Conservation (phyloP, 2,888 invertebrate genomes). For the Itoplectis maculator region DNA sequence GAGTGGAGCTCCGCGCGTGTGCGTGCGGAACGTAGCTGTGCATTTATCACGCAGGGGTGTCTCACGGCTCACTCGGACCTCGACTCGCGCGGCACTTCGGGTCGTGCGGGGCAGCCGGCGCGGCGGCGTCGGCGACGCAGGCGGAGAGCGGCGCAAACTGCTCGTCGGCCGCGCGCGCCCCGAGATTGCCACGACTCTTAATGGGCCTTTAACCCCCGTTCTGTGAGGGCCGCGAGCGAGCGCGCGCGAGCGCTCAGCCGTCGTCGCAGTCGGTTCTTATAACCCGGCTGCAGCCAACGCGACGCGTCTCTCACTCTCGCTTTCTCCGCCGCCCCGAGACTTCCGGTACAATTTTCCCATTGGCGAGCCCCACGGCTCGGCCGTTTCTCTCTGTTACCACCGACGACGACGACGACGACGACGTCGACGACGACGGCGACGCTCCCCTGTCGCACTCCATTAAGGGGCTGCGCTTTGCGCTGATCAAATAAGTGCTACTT, state of each 20-base stretch:
- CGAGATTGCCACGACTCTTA: conserved; percentile 76
- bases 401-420: too few relatives aligned
- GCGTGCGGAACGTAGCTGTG: conserved; percentile 39
- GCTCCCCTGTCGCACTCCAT: conserved; percentile 6
- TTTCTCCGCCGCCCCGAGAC: conserved; percentile 68
- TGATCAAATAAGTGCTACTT: too few relatives aligned
- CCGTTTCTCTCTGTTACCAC: neutral
- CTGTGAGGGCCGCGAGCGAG: conserved; percentile 45
- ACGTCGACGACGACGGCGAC: too few relatives aligned
- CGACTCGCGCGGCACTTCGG: conserved; percentile 42
- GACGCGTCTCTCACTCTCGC: neutral
- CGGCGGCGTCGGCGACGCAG: neutral
- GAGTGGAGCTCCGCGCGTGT: conserved; percentile 38
- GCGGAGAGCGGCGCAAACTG: conserved; percentile 39
- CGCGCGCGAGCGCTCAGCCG: neutral
- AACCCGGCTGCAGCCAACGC: neutral
- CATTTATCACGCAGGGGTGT: conserved; percentile 58
- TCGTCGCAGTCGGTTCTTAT: neutral
- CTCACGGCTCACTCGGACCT: conserved; percentile 54
- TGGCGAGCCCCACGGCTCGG: conserved; percentile 67
- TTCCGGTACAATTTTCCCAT: conserved; percentile 80
- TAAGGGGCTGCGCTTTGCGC: neutral
- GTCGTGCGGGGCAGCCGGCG: conserved; percentile 10
- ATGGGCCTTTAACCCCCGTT: conserved; percentile 79
- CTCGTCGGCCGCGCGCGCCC: conserved; percentile 58